Base-by-base conservation (phyloP, 1,140 invertebrate species). In the Andricus grossulariae region DNA sequence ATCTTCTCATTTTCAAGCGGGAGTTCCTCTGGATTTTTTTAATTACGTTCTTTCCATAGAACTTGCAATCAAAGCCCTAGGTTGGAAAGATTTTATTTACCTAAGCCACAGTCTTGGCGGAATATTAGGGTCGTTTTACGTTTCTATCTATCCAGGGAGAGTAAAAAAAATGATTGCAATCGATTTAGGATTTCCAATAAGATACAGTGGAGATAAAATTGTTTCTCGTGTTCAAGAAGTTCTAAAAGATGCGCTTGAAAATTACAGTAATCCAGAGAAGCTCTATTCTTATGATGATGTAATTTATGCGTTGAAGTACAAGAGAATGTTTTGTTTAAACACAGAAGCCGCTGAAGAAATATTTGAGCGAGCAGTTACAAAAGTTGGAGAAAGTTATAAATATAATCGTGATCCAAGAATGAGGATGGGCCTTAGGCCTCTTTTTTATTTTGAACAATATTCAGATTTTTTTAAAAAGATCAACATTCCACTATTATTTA, bases 101-200 rank as follows among this genome's bases (percentile, higher is more conserved):
- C 82, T 95, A 16, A 92, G 92, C 11, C 94, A 95, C 81, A 94
- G 94, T 80, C 89, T 94, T 76, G 94, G 93, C 77, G 90, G 87
- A 83, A 86, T 93, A 71, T 75, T 93, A 50, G 91, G 90, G 78
- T 77, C 88, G 70, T 85, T 91, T 50, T 93, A 89, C 74, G 81
- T 87, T 50, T 78, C 91, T 57, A 7, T 94, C 0, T 93, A 92
- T 82, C 93, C 94, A 0, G 83, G 91, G 21, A 84, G 80, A 71
- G 86, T 94, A 7, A 83, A 87, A 4, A 93, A 92, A 81, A 77
- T 94, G 45, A 86, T 94, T 19, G 81, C 91, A 74, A 74, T 95
- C 0, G 94, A 95, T 84, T 86, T 90, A 4, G 70, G 92, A 2
- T 82, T 90, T 7, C 85, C 91, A 2, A 73, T 81, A 39, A 57